Percentiles rank a stretch among this genome's conserved stretches.
Conservation (phyloP, 2,888 invertebrate species). For the Cyrtodaria siliqua region DNA sequence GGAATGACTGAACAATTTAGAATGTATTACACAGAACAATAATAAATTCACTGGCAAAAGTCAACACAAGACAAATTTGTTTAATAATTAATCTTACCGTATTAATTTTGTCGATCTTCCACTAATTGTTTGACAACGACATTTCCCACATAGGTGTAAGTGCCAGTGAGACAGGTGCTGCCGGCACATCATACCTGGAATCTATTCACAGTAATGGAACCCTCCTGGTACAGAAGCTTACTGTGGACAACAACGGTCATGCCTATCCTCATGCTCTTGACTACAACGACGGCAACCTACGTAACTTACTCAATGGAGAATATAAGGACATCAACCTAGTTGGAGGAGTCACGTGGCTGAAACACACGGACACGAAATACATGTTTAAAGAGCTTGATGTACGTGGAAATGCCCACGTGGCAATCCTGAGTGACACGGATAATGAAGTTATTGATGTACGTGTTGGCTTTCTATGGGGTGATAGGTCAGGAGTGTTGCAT, state of each 20-base stretch:
- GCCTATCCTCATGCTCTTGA: slow-evolving; percentile 65
- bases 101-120: not conserved
- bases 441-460: slow-evolving; percentile 46
- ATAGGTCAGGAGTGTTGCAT: slow-evolving; percentile 74
- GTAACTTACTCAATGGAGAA: slow-evolving; percentile 68
- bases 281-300: slow-evolving; percentile 47
- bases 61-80: too few relatives aligned
- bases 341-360: slow-evolving; percentile 78
- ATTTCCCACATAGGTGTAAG: slow-evolving; percentile 67
- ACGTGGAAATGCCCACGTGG: slow-evolving; percentile 76
- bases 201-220: slow-evolving; percentile 36
- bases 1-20: too few relatives aligned
- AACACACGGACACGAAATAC: slow-evolving; percentile 54
- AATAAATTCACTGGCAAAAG: too few relatives aligned
- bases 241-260: slow-evolving; percentile 71
- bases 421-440: slow-evolving; percentile 71
- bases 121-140: not conserved
- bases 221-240: slow-evolving; percentile 53
- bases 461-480: slow-evolving; percentile 66
- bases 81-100: not conserved
- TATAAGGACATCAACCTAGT: slow-evolving; percentile 65
- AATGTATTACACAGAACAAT: too few relatives aligned
- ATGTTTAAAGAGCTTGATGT: slow-evolving; percentile 67
- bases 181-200: slow-evolving; percentile 74
- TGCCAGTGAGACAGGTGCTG: slow-evolving; percentile 72